Percentiles rank a stretch among this genome's conserved stretches.
Conservation (phyloP, 2,113 vertebrate genomes). For the Megaceryle torquata region DNA sequence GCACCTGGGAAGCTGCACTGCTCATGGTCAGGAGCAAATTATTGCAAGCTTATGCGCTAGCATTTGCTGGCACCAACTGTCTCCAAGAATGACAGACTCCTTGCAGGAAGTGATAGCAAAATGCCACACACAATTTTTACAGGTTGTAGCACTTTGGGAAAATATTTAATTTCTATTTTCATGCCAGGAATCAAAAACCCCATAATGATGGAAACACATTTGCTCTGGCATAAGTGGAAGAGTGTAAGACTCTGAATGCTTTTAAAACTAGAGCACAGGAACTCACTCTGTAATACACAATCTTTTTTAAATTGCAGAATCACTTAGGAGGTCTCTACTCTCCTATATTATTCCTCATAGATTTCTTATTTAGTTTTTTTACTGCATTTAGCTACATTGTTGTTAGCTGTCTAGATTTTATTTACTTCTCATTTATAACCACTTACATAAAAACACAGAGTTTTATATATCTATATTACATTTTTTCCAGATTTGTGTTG, state of each 20-base stretch:
- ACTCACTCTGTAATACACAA: background rate
- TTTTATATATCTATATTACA: background rate
- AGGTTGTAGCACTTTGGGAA: conserved; percentile 11
- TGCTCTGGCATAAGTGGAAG: conserved; percentile 30
- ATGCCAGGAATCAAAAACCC: background rate
- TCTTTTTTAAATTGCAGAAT: background rate
- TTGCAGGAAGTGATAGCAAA: conserved; percentile 23
- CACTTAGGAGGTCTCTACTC: background rate
- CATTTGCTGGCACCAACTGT: background rate
- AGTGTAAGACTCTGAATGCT: background rate
- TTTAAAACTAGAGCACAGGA: conserved; percentile 6
- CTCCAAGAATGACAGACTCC: background rate
- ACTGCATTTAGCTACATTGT: background rate
- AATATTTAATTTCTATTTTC: conserved; percentile 45
- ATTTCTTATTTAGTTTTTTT: background rate
- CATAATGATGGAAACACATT: background rate
- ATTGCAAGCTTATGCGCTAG: background rate
- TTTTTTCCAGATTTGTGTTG: background rate
- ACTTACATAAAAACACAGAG: background rate
- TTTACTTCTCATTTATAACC: background rate
- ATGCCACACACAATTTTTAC: conserved; percentile 36
- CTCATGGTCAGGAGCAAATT: background rate
- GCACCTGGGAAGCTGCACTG: conserved; percentile 43
- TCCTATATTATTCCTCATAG: background rate
- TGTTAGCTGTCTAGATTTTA: background rate